Conservation (phyloP, 2,113 vertebrate species). For the Lycaon pictus region DNA sequence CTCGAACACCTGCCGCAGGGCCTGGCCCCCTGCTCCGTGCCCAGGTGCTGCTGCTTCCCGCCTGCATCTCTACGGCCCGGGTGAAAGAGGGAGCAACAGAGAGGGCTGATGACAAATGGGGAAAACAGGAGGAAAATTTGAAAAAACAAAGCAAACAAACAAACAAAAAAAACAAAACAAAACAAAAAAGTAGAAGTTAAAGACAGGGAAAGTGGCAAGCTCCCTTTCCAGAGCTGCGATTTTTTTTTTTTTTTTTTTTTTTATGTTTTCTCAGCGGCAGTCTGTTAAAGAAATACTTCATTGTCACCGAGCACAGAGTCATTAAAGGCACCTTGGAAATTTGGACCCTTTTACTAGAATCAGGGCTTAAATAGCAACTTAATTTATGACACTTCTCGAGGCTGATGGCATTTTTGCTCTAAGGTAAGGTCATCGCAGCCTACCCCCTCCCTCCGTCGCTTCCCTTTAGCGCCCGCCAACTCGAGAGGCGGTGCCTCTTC, state of each 20-base stretch:
- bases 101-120: background rate
- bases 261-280: background rate
- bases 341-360: slow-evolving; percentile 82
- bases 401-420: slow-evolving; percentile 83
- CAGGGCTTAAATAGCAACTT: slow-evolving; percentile 77
- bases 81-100: background rate
- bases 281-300: slow-evolving; percentile 67
- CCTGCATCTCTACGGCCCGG: background rate
- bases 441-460: background rate
- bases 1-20: background rate
- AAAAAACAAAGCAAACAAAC: background rate
- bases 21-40: fast-evolving
- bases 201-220: slow-evolving; percentile 29
- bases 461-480: slow-evolving; percentile 74
- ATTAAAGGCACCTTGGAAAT: slow-evolving; percentile 85
- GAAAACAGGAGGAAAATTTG: background rate
- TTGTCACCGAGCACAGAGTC: slow-evolving; percentile 72
- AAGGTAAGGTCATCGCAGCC: slow-evolving; percentile 83
- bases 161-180: too few relatives aligned
- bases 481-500: slow-evolving; percentile 70
- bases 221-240: slow-evolving; percentile 43
- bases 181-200: background rate
- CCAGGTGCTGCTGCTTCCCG: background rate
- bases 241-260: background rate
- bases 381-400: slow-evolving; percentile 81